Conservation (phyloP, 2,797 vertebrate species). For the Leucoraja ocellata region DNA sequence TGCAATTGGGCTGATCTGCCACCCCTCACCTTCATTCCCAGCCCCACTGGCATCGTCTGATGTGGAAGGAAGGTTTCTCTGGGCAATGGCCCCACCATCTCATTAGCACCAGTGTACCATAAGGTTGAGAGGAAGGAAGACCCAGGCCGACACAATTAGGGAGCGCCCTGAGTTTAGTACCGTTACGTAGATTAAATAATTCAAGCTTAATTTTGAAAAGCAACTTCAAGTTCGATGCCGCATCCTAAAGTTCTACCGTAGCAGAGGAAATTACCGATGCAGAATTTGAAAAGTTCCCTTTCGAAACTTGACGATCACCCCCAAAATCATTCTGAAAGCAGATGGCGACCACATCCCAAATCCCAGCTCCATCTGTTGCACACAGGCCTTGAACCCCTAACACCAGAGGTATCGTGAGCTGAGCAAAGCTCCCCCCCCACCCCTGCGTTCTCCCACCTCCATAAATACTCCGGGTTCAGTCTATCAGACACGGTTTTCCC, state of each 20-base stretch:
- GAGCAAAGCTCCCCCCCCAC: too few relatives aligned
- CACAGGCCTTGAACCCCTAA: background rate
- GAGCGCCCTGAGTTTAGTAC: slow-evolving; percentile 7
- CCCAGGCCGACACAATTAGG: background rate
- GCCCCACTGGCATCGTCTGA: background rate
- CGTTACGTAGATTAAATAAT: background rate
- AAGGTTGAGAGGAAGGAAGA: background rate
- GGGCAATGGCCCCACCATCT: background rate
- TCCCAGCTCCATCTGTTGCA: background rate
- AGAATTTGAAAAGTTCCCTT: background rate
- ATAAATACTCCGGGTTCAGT: too few relatives aligned
- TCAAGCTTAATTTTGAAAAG: background rate
- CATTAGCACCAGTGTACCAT: background rate
- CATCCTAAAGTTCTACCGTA: background rate
- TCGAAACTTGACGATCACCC: background rate
- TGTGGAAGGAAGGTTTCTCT: too few relatives aligned
- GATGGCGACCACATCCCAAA: background rate
- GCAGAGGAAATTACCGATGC: background rate
- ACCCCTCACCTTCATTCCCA: background rate
- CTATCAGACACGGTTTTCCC: too few relatives aligned
- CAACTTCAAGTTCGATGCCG: background rate
- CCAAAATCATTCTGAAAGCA: slow-evolving; percentile 7
- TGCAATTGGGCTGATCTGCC: background rate
- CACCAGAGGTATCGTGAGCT: background rate
- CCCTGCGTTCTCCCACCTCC: too few relatives aligned